A percentile compares a stretch with the other conserved stretches of the same genome.
Evolutionary conservation across 2,113 vertebrate species (phyloP).

Genomic region (Pedetes capensis): DNA sequence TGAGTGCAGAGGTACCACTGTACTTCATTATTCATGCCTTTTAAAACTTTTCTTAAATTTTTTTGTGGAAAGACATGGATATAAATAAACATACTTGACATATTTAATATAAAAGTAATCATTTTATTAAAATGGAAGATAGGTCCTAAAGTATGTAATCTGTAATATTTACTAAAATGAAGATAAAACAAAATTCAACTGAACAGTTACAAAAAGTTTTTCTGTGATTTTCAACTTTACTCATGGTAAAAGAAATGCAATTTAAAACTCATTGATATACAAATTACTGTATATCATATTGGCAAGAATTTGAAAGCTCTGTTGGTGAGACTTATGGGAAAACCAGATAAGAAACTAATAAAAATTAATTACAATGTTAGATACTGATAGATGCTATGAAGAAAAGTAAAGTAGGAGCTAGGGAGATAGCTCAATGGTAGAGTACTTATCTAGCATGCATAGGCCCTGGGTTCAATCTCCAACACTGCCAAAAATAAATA

Average conservation of each 20-base stretch:
- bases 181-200: not conserved
- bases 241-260: not conserved
- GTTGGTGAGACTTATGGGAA: not conserved
- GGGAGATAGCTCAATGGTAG: too few relatives aligned
- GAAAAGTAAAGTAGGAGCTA: not conserved
- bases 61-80: not conserved
- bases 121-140: not conserved
- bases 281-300: not conserved
- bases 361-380: not conserved
- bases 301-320: not conserved
- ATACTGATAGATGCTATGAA: not conserved
- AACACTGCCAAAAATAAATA: constrained; percentile 9
- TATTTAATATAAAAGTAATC: not conserved
- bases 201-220: not conserved
- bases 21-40: not conserved
- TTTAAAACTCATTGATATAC: not conserved
- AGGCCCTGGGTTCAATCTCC: too few relatives aligned
- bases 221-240: not conserved
- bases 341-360: not conserved
- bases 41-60: not conserved
- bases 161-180: not conserved
- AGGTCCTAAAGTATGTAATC: not conserved
- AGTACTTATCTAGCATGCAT: too few relatives aligned
- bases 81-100: constrained; percentile 8
- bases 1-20: too few relatives aligned